A percentile compares a stretch with the other conserved stretches of the same genome.
Evolutionary conservation across 23 tunicate species (phyloP).

Genomic region (Trididemnum miniatum): DNA sequence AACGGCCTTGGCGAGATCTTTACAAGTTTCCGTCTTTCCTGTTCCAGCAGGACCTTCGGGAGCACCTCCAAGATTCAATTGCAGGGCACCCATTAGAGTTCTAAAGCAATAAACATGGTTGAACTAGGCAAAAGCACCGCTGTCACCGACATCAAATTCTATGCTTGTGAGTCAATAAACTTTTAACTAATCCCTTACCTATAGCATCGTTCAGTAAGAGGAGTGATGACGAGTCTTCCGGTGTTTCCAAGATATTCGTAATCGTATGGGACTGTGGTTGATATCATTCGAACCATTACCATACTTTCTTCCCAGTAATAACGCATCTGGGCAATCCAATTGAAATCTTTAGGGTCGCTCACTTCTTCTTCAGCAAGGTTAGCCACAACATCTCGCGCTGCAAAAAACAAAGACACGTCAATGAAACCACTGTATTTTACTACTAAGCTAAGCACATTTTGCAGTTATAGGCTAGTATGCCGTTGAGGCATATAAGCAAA

Average conservation of each 20-base stretch:
- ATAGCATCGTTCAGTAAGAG: constrained; percentile 88
- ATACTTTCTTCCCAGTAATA: constrained; percentile 81
- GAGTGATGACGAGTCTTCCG: constrained; percentile 85
- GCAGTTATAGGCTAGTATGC: too few relatives aligned
- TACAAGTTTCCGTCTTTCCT: constrained; percentile 90
- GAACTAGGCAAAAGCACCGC: background rate
- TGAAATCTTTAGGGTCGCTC: constrained; percentile 70
- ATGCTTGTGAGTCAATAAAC: too few relatives aligned
- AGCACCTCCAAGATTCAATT: constrained; percentile 88
- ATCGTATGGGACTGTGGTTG: constrained; percentile 83
- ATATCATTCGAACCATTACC: constrained; percentile 84
- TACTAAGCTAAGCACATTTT: too few relatives aligned
- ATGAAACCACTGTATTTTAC: background rate
- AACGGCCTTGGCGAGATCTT: constrained; percentile 90
- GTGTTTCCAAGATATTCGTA: constrained; percentile 92
- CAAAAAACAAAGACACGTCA: background rate
- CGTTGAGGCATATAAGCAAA: too few relatives aligned
- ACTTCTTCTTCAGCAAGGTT: constrained; percentile 69
- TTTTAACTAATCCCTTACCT: too few relatives aligned
- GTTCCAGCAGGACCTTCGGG: constrained; percentile 97
- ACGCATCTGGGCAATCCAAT: constrained; percentile 93
- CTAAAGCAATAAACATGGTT: constrained; percentile 6
- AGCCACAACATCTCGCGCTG: constrained; percentile 86
- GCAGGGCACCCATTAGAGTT: constrained; percentile 89
- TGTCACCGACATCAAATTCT: too few relatives aligned